Conservation (phyloP, 37 sponge, comb jelly and placozoan species). For the Ephydatia muelleri region DNA sequence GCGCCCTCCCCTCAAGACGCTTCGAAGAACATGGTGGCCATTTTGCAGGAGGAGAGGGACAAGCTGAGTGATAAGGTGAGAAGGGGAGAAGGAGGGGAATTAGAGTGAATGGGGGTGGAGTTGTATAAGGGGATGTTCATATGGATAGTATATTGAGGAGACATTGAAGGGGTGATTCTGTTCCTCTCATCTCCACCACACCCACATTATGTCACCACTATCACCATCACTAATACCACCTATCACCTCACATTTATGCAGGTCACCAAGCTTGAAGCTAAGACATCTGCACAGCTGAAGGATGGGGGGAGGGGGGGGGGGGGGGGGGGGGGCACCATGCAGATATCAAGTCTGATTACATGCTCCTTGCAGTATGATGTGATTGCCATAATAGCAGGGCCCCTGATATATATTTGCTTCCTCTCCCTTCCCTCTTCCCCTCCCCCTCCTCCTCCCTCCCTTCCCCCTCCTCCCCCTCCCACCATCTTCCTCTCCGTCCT, state of each 20-base stretch:
- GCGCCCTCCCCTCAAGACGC: conserved; percentile 43
- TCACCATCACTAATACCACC: too few species aligned
- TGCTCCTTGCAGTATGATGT: not conserved
- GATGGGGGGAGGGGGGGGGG: too few species aligned
- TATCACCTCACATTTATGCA: not conserved
- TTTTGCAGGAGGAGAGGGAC: conserved; percentile 27
- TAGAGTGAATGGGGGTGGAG: not conserved
- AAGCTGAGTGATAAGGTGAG: conserved; percentile 19
- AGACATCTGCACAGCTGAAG: not conserved
- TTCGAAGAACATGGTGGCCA: conserved; percentile 11
- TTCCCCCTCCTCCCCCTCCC: not conserved
- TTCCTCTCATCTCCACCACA: not conserved
- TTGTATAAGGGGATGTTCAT: not conserved
- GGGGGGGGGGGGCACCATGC: not conserved
- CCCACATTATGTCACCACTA: not conserved
- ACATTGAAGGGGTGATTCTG: not conserved
- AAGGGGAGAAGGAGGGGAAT: not conserved
- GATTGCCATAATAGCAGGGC: not conserved
- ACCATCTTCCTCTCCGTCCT: not conserved
- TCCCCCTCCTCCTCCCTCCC: not conserved
- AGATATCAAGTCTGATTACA: too few species aligned
- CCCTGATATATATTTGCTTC: not conserved
- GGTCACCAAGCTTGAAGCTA: too few species aligned
- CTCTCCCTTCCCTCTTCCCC: not conserved
- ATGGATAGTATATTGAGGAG: not conserved